These are phyloP conservation scores for Acanthopleura granulata DNA, from an alignment of 2,888 invertebrate species.

Conservation along the genomic window DNA sequence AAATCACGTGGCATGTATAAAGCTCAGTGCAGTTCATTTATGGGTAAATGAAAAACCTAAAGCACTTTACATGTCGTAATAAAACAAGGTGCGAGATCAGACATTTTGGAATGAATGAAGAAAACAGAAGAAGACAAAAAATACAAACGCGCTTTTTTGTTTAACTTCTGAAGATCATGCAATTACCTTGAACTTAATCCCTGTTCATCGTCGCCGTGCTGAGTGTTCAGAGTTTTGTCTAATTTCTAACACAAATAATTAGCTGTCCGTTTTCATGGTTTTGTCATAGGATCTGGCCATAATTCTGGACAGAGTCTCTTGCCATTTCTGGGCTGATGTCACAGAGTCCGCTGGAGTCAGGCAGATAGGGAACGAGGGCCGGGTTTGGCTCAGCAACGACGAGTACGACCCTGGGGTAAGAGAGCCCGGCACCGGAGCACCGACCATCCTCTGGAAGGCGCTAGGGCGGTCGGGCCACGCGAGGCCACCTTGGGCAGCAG, in stretches of 20 bases:
- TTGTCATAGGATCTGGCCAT: conserved; percentile 24
- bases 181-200: too few relatives aligned
- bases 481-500: neutral
- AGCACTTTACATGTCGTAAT: too few relatives aligned
- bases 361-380: neutral
- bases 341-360: neutral
- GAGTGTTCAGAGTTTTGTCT: too few relatives aligned
- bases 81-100: too few relatives aligned
- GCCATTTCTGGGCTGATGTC: conserved; percentile 21
- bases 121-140: too few relatives aligned
- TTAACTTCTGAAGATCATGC: too few relatives aligned
- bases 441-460: conserved; percentile 20
- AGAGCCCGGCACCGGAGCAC: neutral
- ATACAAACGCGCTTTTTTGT: too few relatives aligned
- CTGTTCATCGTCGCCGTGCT: too few relatives aligned
- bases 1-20: too few relatives aligned
- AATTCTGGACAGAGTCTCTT: conserved; percentile 23
- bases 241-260: neutral
- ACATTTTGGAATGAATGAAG: too few relatives aligned
- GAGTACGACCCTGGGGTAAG: neutral
- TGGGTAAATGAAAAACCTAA: too few relatives aligned
- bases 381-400: neutral
- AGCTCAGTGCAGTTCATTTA: too few relatives aligned
- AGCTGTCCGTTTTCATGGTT: conserved; percentile 15
- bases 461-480: conserved; percentile 20